phyloP scores from a whole-genome alignment of 1,140 invertebrate genomes.

The Cardiocondyla obscurior region DNA sequence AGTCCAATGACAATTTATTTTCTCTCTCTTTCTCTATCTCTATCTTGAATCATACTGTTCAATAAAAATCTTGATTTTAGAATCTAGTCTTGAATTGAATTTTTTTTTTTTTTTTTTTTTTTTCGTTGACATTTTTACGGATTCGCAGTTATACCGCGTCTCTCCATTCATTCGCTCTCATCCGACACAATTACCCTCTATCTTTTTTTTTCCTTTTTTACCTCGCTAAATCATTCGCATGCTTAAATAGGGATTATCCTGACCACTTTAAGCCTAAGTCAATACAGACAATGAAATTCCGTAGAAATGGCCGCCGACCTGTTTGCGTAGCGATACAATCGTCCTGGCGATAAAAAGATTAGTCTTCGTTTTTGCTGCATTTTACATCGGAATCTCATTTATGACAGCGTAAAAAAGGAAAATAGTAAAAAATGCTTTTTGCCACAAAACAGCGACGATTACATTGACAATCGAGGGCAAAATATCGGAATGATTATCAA shows the following conservation, averaged over 20 bases:
- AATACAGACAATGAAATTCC: slow-evolving; percentile 7
- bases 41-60: neutral
- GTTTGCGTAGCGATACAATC: slow-evolving; percentile 23
- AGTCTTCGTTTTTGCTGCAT: neutral
- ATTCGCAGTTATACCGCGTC: slow-evolving; percentile 8
- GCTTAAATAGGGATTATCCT: slow-evolving; percentile 31
- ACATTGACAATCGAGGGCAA: neutral
- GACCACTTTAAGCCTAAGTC: slow-evolving; percentile 39
- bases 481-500: neutral
- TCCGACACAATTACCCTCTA: slow-evolving; percentile 13
- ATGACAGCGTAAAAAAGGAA: neutral
- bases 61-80: slow-evolving; percentile 24
- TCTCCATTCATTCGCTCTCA: slow-evolving; percentile 14
- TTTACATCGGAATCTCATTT: neutral
- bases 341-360: slow-evolving; percentile 3
- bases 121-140: slow-evolving; percentile 6
- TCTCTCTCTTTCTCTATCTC: neutral
- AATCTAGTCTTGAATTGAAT: slow-evolving; percentile 24
- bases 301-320: slow-evolving; percentile 17
- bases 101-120: too few species aligned
- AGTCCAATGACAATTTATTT: neutral
- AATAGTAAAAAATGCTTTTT: neutral
- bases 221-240: neutral
- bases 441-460: neutral
- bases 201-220: neutral